These are phyloP conservation scores for Gymnocypris eckloni DNA, from an alignment of 2,797 vertebrate species.

Conservation along the genomic window DNA sequence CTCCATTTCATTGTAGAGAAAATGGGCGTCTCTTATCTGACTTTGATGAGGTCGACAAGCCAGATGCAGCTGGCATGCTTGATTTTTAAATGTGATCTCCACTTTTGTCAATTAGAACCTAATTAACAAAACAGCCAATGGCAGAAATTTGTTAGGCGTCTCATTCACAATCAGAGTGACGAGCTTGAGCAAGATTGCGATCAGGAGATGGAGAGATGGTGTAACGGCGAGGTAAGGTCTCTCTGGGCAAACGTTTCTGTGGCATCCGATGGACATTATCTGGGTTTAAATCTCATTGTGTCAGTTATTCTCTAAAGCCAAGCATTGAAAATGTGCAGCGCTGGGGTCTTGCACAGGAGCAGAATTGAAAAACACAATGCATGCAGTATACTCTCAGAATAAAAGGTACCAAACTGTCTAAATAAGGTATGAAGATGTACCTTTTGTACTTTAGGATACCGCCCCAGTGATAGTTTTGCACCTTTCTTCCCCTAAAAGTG, in stretches of 20 bases:
- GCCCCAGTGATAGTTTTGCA: neutral
- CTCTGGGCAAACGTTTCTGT: neutral
- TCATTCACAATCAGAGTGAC: conserved; percentile 14
- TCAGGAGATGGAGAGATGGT: neutral
- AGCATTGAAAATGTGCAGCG: neutral
- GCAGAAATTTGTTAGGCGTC: conserved; percentile 1
- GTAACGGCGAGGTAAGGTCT: neutral
- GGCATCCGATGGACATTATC: conserved; percentile 1
- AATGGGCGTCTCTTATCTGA: conserved; percentile 4
- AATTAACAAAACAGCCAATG: conserved; percentile 21
- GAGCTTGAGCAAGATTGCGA: neutral
- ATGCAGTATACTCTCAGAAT: neutral
- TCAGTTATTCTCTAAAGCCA: neutral
- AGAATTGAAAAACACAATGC: neutral
- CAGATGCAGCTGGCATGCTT: neutral
- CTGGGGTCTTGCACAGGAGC: neutral
- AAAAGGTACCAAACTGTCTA: neutral
- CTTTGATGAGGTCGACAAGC: conserved; percentile 29
- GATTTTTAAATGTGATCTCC: conserved; percentile 22
- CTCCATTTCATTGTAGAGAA: conserved; percentile 1
- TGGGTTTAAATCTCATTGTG: neutral
- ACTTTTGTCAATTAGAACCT: neutral
- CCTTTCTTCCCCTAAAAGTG: too few relatives aligned
- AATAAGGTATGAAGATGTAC: neutral
- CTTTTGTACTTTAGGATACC: neutral